These are phyloP conservation scores for Rhinichthys osculus DNA, from an alignment of 2,797 vertebrate species.

Conservation along the genomic window DNA sequence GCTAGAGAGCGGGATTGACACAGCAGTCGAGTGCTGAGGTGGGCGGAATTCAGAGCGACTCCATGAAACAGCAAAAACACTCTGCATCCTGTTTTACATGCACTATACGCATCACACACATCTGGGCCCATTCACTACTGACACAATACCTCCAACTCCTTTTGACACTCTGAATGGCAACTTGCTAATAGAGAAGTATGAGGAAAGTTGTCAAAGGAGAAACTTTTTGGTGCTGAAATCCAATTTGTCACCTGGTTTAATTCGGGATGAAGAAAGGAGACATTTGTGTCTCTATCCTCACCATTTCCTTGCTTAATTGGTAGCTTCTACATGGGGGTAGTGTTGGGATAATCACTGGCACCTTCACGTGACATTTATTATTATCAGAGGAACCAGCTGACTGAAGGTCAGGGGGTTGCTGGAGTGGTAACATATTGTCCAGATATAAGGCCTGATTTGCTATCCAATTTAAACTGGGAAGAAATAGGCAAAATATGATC, in stretches of 20 bases:
- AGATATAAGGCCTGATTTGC: slow-evolving; percentile 4
- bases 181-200: slow-evolving; percentile 39
- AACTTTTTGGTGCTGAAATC: slow-evolving; percentile 28
- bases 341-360: slow-evolving; percentile 10
- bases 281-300: slow-evolving; percentile 25
- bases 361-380: slow-evolving; percentile 19
- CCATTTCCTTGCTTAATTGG: slow-evolving; percentile 25
- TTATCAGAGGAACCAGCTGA: slow-evolving; percentile 8
- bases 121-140: slow-evolving; percentile 55
- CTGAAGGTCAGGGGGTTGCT: slow-evolving; percentile 34
- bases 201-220: slow-evolving; percentile 27
- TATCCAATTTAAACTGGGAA: neutral
- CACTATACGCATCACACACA: slow-evolving; percentile 53
- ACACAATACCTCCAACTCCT: slow-evolving; percentile 32
- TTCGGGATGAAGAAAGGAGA: neutral
- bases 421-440: slow-evolving; percentile 10
- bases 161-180: slow-evolving; percentile 30
- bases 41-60: slow-evolving; percentile 58
- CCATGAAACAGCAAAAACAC: slow-evolving; percentile 43
- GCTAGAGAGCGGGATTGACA: slow-evolving; percentile 27
- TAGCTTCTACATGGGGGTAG: slow-evolving; percentile 17
- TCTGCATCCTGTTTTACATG: slow-evolving; percentile 48
- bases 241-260: slow-evolving; percentile 39
- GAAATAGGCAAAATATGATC: neutral
- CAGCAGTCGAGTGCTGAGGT: slow-evolving; percentile 46